Evolutionary conservation across 92 coral and sea anemone genomes (phyloP), one percentile per base, ranked within the genome.

Genomic region (Anthopleura xanthogrammica): DNA sequence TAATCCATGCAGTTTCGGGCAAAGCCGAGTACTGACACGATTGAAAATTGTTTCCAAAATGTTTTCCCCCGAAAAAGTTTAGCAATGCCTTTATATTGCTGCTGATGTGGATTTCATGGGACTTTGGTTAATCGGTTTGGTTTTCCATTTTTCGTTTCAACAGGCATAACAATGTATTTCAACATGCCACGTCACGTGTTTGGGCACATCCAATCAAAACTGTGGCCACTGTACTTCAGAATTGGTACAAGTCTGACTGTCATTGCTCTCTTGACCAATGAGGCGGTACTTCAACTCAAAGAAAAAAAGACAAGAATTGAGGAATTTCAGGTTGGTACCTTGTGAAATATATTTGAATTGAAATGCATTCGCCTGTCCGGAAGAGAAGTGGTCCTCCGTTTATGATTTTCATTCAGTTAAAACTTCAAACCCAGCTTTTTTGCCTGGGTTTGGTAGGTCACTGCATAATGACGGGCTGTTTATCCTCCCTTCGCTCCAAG

Each of bases 131-230:
- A 20, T 14, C 23, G 70, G 70, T 22, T n/a, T 62, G 23, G 58
- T 0, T 20, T 29, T 10, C n/a, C 16, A 9, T 52, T 54, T 78
- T 58, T 8, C 5, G 22, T 41, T 64, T 80, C 71, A 14, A 17
- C 46, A 85, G 88, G 88, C 41, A 85, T 85, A 40, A 79, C 83
- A 23, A 85, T 85, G 88, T 85, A 85, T 52, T 79, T 65, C 72
- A 85, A 85, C 78, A 78, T 85, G 88, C 88, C 88, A 19, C 88
- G 88, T 77, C 88, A 85, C 75, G 88, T 85, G 73, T 85, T 85
- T 54, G 88, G 88, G 8, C 78, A 85, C 83, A 85, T 85, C 55
- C 88, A 85, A 57, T 66, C 88, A 39, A 85, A 78, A 79, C 79
- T 85, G 41, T 85, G 88, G 88, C 88, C 88, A 9, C 29, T 79